Base-by-base conservation (phyloP, 2,888 invertebrate species). In the Xylota segnis region DNA sequence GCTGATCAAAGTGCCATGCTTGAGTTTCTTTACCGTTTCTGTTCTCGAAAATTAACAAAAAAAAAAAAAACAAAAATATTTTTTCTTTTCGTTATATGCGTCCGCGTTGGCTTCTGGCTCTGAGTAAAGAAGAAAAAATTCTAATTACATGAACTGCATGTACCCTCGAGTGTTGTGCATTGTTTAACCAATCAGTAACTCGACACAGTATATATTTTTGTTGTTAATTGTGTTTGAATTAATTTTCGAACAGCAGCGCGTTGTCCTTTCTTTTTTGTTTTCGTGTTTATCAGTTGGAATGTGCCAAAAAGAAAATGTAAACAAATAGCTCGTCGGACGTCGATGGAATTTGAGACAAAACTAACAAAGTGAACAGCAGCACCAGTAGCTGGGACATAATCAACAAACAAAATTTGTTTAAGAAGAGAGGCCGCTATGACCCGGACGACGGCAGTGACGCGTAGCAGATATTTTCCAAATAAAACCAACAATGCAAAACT, bases 401-500 rank as follows among this genome's bases (percentile, higher is more conserved):
- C 3, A 50, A 23, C 50, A 23, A 50, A 23, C 9, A 50, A 18
- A 50, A 23, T 50, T 32, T n/a, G 16, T 50, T 32, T n/a, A 29
- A 47, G 29, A 47, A 47, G 27, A 14, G 12, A 27, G 29, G 16
- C 16, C 56, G 43, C 47, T 27, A 45, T 71, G 59, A 71, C 16
- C 9, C 23, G 37, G 14, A 14, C 47, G 10, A 23, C 37, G 14
- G 14, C 4, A 34, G 58, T 34, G 71, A 32, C 27, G 71, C 37
- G 12, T 27, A 71, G 14, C n/a, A 14, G 34, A 50, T 71, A 34
- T 37, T 58, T 47, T 50, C 16, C 59, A 16, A 47, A 14, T 27
- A 32, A 37, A 14, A 27, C 12, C 16, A 71, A 59, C 47, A 37
- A 71, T 71, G 71, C 47, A 59, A 59, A 47, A 50, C 47, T 59